Base-by-base conservation (phyloP, 2,797 vertebrate genomes). In the Pseudomugil tenellus region DNA sequence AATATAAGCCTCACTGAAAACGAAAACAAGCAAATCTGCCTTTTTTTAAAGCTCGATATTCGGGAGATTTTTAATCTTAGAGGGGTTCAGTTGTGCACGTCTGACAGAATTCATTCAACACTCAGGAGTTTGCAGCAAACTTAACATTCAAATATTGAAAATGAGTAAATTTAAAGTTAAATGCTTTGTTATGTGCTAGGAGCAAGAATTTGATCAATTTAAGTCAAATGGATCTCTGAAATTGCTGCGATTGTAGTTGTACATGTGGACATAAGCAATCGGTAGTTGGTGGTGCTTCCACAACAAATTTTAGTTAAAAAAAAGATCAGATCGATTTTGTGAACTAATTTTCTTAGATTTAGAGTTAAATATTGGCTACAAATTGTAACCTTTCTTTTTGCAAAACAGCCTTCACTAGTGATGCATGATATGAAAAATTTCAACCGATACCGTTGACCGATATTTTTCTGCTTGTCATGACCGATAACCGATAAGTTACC, bases 1-100 rank as follows among this genome's bases (percentile, higher is more conserved):
- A 82, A 82, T 77, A 69, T 80, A 79, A 71, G 46, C 72, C 81
- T 85, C 80, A 75, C 76, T 76, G 73, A 79, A 77, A 87, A 77
- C 19, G 31, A 76, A 79, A 76, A 76, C 67, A 74, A 59, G 51
- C 25, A 58, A 54, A 72, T 34, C 8, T 28, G 23, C 23, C 14
- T 19, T 48, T 69, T 57, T 26, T 19, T 29, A 16, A 28, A 56
- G 35, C 35, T 64, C 3, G 4, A 43, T 32, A 16, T 4, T 21
- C 43, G 49, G 59, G 21, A 28, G 39, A 74, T 37, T 72, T 51
- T 56, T 0, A 6, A 54, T 56, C 25, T 62, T 21, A 61, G 19
- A 37, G 16, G 10, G 19, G 37, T 59, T 52, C 49, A 3, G 65
- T 26, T 21, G 21, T 11, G 43, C n/a, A 21, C 21, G 43, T 46